Evolutionary conservation across 2,797 vertebrate species (phyloP), one percentile per base, ranked within the genome.

Genomic region (Centroberyx gerrardi): DNA sequence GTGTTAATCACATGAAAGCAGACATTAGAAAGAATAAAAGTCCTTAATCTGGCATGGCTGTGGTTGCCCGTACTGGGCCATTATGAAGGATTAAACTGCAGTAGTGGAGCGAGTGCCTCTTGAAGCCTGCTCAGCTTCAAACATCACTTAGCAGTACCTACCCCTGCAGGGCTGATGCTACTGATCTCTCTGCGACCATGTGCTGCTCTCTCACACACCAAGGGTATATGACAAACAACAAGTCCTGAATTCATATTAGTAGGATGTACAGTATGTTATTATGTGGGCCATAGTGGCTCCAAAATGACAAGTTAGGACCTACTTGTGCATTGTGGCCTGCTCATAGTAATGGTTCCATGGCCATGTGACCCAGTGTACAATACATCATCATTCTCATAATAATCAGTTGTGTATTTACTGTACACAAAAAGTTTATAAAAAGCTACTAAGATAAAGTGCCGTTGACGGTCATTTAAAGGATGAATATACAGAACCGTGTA

Each of bases 1-100:
- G 87, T 95, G 87, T 95, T 96, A 96, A 97, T 96, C 95, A 96
- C 95, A 96, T 93, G 92, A 96, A 95, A 96, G 94, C 93, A 93
- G 93, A 95, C 88, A 95, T 94, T 92, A 80, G 76, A 87, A 92
- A 90, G 77, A 87, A 88, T 80, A 59, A 84, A 88, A 90, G 83
- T 94, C 92, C 92, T 93, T 95, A 96, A 96, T 95, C 94, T 93
- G 88, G 48, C 81, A 90, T 94, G 94, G 93, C 92, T 92, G 87
- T 90, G 86, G 64, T 84, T 49, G 73, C 81, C 86, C 89, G 90
- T 90, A 91, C 91, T 85, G 83, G 80, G 75, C 95, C 95, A 96
- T 97, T 96, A 96, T 75, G 88, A 74, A 78, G 95, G 95, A 96
- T 97, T 97, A 97, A 86, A 80, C 12, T 15, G 62, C 62, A 60